Conservation (phyloP, 2,113 vertebrate genomes). For the Otus sunia region DNA sequence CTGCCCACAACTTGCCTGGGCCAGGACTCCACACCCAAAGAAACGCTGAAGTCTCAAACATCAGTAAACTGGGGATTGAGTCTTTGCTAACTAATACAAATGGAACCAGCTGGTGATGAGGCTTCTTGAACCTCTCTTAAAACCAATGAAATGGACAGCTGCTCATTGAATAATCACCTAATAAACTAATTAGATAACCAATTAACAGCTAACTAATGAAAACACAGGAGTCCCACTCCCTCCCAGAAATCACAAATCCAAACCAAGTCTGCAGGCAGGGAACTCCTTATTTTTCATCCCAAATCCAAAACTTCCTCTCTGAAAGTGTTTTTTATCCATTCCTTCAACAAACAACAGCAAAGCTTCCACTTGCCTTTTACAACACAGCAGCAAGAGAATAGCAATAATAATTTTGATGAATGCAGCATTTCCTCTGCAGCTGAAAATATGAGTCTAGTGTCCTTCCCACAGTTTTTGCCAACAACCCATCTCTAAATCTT, state of each 20-base stretch:
- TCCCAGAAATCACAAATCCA: background rate
- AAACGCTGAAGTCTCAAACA: background rate
- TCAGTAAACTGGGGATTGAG: background rate
- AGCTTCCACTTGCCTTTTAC: background rate
- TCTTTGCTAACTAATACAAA: background rate
- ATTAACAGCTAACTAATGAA: background rate
- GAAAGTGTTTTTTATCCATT: background rate
- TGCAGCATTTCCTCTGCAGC: background rate
- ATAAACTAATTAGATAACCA: background rate
- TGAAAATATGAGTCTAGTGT: background rate
- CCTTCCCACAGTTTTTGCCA: background rate
- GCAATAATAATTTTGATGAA: background rate
- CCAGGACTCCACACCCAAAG: background rate
- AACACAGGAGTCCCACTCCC: background rate
- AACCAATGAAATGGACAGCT: background rate
- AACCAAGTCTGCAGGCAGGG: background rate
- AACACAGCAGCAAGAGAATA: background rate
- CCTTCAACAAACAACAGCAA: background rate
- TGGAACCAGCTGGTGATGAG: background rate
- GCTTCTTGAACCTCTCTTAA: background rate
- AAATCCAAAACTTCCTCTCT: background rate
- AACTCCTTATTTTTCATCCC: background rate
- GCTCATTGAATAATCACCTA: background rate
- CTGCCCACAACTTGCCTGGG: background rate
- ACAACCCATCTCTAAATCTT: background rate